Evolutionary conservation across 2,113 vertebrate genomes (phyloP).

Genomic region (Xiphophorus maculatus): DNA sequence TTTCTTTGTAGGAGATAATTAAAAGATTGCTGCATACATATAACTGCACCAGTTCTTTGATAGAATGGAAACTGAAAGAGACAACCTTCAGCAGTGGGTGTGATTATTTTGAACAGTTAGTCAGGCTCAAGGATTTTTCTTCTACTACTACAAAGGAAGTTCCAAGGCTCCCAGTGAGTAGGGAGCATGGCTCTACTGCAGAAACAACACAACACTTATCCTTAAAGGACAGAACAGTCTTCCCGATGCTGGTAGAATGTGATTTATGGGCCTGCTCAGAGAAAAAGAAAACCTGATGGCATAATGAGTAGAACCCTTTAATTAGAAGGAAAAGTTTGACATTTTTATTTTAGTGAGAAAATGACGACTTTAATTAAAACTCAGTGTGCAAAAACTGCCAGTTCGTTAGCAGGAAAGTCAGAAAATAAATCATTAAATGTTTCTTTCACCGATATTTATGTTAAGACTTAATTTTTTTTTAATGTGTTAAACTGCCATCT

Average conservation of each 20-base stretch:
- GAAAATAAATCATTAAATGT: neutral
- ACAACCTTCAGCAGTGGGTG: conserved; percentile 14
- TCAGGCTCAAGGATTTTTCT: conserved; percentile 30
- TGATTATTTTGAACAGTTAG: conserved; percentile 40
- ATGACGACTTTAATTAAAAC: conserved; percentile 46
- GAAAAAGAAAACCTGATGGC: neutral
- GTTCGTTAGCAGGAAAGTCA: conserved; percentile 28
- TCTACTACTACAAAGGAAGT: neutral
- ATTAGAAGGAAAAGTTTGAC: conserved; percentile 18
- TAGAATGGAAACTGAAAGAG: conserved; percentile 19
- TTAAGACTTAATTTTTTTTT: neutral
- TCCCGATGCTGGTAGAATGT: conserved; percentile 11
- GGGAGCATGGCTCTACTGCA: conserved; percentile 31
- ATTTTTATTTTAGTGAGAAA: conserved; percentile 19
- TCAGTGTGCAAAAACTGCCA: conserved; percentile 25
- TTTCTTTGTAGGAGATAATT: neutral
- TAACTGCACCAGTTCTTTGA: conserved; percentile 24
- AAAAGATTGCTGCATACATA: neutral
- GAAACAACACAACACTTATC: neutral
- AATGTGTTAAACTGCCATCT: neutral
- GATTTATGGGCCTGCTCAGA: conserved; percentile 15
- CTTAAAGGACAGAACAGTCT: conserved; percentile 28
- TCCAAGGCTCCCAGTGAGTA: conserved; percentile 31
- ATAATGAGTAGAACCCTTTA: conserved; percentile 22
- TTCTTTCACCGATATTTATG: neutral